phyloP scores from a whole-genome alignment of 2,888 invertebrate genomes.

The Bibio marci region DNA sequence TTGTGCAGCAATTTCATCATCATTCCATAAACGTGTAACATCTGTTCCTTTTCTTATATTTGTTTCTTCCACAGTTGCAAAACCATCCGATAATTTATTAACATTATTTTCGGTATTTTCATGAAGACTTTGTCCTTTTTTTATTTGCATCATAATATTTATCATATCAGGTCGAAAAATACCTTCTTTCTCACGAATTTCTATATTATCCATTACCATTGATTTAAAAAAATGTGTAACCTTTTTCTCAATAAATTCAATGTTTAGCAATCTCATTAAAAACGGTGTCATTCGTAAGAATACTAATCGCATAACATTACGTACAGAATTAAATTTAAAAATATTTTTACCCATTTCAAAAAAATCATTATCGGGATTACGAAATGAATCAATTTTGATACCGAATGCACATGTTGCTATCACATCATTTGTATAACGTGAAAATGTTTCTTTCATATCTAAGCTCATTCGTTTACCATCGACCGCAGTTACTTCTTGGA shows the following conservation, averaged over 20 bases:
- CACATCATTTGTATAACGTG: slow-evolving; percentile 16
- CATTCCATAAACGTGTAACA: slow-evolving; percentile 3
- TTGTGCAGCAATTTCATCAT: slow-evolving; percentile 13
- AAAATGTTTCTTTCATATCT: slow-evolving; percentile 6
- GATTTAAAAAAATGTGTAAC: slow-evolving; percentile 8
- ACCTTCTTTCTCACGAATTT: slow-evolving; percentile 9
- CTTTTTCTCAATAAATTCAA: background rate
- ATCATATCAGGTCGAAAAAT: slow-evolving; percentile 12
- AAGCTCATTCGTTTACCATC: background rate
- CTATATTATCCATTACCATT: slow-evolving; percentile 9
- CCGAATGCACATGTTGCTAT: slow-evolving; percentile 37
- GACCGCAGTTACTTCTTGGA: slow-evolving; percentile 10
- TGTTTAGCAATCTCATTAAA: background rate
- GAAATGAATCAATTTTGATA: slow-evolving; percentile 30
- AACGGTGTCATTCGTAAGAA: slow-evolving; percentile 6
- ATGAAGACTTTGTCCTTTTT: slow-evolving; percentile 9
- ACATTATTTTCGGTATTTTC: slow-evolving; percentile 1
- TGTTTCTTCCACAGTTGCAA: slow-evolving; percentile 12
- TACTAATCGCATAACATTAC: background rate
- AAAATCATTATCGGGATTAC: background rate
- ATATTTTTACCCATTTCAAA: background rate
- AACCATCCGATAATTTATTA: slow-evolving; percentile 6
- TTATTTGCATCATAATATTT: slow-evolving; percentile 12
- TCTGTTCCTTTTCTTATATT: slow-evolving; percentile 2
- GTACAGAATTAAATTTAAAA: background rate